Evolutionary conservation across 2,113 vertebrate genomes (phyloP), one percentile per base, ranked within the genome.

Genomic region (Aythya baeri): DNA sequence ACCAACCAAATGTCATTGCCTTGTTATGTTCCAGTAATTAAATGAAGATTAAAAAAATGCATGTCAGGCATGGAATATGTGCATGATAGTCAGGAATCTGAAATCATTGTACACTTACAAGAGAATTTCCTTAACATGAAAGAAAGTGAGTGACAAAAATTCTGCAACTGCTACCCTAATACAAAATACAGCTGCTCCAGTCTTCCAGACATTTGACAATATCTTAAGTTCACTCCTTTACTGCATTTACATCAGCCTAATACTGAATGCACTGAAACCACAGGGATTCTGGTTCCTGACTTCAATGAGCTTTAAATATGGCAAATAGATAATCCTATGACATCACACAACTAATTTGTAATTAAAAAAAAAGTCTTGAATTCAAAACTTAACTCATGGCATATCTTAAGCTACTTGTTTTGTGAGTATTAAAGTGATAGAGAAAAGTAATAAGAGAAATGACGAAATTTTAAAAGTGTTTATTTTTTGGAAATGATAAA

Each of bases 21-120:
- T 94, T 91, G 38, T 83, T 86, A 83, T 57, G 70, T 91, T 93
- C 72, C 34, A 84, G 61, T 87, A 96, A 97, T 96, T 97, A 96
- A 96, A 87, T 78, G 88, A 83, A 87, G 90, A 89, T 85, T 55
- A 3, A 54, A 78, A 74, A 8, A 41, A 65, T 36, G 8, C 31
- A 29, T 17, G 22, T 13, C 52, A 65, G 55, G 34, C 63, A 78
- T 73, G 66, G 62, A 91, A 79, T 84, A 41, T 50, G 26, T 31
- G 36, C 31, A 23, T 62, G 17, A n/a, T 14, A 46, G 73, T 61
- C 13, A 43, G 49, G 50, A 91, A 62, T 31, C 43, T 84, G 58
- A 72, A 90, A 78, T 84, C 80, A 78, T 55, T 67, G 62, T 78
- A 83, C 27, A 25, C 36, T 68, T 88, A 59, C 7, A 73, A 46